These are phyloP conservation scores for Clarias platycephalus DNA, from an alignment of 2,797 vertebrate genomes.

Conservation along the genomic window DNA sequence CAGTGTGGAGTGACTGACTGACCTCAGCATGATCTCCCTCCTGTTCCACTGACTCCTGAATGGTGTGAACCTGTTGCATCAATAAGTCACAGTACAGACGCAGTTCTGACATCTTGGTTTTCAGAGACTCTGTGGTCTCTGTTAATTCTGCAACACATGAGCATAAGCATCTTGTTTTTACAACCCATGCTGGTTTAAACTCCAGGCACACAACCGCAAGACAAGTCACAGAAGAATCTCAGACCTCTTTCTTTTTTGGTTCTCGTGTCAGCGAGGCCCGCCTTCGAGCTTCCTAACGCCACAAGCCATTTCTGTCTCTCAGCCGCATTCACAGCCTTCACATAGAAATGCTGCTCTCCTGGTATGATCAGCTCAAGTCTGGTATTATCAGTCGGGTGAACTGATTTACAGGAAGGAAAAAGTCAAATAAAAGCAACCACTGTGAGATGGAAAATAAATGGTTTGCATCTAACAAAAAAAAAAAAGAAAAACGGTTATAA, in stretches of 20 bases:
- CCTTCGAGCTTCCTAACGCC: slow-evolving; percentile 92
- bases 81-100: slow-evolving; percentile 97
- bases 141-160: slow-evolving; percentile 76
- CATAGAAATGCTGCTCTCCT: slow-evolving; percentile 96
- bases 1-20: slow-evolving; percentile 61
- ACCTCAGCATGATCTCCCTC: slow-evolving; percentile 83
- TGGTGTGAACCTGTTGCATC: slow-evolving; percentile 94
- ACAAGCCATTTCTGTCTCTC: slow-evolving; percentile 96
- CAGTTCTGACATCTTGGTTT: slow-evolving; percentile 98
- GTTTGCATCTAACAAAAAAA: no score
- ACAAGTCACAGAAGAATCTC: neutral
- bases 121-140: slow-evolving; percentile 92
- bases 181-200: neutral
- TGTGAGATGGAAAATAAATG: no score
- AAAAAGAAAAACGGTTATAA: neutral
- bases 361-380: slow-evolving; percentile 95
- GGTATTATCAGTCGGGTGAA: slow-evolving; percentile 87
- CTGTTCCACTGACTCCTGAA: slow-evolving; percentile 86
- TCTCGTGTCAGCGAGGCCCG: slow-evolving; percentile 86
- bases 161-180: neutral
- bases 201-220: neutral
- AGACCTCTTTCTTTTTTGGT: slow-evolving; percentile 90
- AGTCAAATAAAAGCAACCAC: neutral
- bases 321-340: slow-evolving; percentile 92
- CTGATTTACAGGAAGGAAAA: slow-evolving; percentile 64